A percentile compares a stretch with the other conserved stretches of the same genome.
Evolutionary conservation across 2,888 invertebrate species (phyloP).

Genomic region (Parnassius apollo): DNA sequence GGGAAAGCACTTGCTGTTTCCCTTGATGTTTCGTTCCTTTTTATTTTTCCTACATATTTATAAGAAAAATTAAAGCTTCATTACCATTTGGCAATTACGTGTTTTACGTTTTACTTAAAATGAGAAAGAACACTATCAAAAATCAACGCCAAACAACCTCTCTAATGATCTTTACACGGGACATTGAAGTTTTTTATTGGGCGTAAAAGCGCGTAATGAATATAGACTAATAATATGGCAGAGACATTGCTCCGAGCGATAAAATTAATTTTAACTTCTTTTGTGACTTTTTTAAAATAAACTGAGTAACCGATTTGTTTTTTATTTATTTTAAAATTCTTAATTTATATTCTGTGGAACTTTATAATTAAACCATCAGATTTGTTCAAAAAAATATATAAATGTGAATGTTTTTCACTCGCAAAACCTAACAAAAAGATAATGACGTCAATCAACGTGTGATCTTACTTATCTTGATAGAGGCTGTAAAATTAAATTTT

Average conservation of each 20-base stretch:
- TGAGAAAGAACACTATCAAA: too few relatives aligned
- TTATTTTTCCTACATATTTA: too few relatives aligned
- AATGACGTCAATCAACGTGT: slow-evolving; percentile 29
- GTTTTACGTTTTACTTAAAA: too few relatives aligned
- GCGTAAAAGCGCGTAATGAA: slow-evolving; percentile 22
- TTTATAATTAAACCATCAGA: slow-evolving; percentile 12
- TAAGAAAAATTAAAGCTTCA: too few relatives aligned
- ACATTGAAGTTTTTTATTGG: slow-evolving; percentile 29
- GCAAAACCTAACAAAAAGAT: slow-evolving; percentile 18
- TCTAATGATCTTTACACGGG: slow-evolving; percentile 29
- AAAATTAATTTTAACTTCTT: slow-evolving; percentile 6
- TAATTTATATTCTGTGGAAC: slow-evolving; percentile 16
- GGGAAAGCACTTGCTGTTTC: too few relatives aligned
- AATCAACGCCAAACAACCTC: slow-evolving; percentile 6
- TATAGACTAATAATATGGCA: slow-evolving; percentile 10
- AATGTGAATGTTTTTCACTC: slow-evolving; percentile 7
- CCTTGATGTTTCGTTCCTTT: too few relatives aligned
- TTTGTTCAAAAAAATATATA: slow-evolving; percentile 14
- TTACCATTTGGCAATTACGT: too few relatives aligned
- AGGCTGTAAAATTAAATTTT: slow-evolving; percentile 14
- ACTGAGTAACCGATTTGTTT: not conserved
- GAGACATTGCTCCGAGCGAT: not conserved
- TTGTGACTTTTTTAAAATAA: not conserved
- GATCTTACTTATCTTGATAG: slow-evolving; percentile 9
- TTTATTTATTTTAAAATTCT: slow-evolving; percentile 12